phyloP scores from a whole-genome alignment of 2,113 vertebrate genomes.

The Felis chaus region DNA sequence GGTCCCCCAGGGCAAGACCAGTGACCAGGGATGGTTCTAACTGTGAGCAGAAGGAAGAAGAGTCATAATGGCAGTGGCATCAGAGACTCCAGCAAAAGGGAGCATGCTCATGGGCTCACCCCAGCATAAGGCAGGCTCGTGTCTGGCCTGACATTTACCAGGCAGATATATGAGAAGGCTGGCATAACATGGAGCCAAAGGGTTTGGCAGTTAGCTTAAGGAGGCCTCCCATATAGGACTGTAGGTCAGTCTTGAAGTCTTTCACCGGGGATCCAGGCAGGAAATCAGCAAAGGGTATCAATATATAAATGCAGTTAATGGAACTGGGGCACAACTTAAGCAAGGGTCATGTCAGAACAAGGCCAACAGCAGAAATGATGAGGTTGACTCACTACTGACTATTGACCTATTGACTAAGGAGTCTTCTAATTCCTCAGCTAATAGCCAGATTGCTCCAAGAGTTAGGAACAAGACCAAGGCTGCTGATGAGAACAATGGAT shows the following conservation, averaged over 20 bases:
- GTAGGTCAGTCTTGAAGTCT: not conserved
- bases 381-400: not conserved
- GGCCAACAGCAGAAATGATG: conserved; percentile 34
- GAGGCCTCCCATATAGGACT: not conserved
- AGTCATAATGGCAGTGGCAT: not conserved
- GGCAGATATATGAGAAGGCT: not conserved
- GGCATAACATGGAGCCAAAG: not conserved
- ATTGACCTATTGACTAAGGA: not conserved
- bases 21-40: not conserved
- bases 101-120: not conserved
- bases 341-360: not conserved
- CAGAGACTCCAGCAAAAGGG: not conserved
- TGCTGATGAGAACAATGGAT: not conserved
- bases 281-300: not conserved
- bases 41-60: conserved; percentile 1
- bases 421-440: conserved; percentile 28
- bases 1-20: not conserved
- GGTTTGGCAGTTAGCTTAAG: not conserved
- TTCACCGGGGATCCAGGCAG: not conserved
- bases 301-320: conserved; percentile 21
- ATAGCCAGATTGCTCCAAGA: not conserved
- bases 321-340: not conserved
- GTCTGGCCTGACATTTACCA: not conserved
- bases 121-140: not conserved
- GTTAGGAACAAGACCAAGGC: not conserved